Evolutionary conservation across 2,797 vertebrate species (phyloP), one percentile per base, ranked within the genome.

Genomic region (Anniella stebbinsi): DNA sequence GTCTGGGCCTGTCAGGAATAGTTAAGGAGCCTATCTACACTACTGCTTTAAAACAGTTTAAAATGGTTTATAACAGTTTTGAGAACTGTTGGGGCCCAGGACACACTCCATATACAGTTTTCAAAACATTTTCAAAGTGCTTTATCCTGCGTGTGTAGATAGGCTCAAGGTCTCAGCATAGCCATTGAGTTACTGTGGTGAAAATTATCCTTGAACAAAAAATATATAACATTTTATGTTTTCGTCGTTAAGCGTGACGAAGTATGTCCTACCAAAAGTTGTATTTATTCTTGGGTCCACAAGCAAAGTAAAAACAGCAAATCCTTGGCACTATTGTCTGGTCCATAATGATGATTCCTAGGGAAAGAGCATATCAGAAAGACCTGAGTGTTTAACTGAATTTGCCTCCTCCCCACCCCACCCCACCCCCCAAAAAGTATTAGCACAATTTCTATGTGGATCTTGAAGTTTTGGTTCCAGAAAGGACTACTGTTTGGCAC

Each of bases 401-500:
- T 70, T 54, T 45, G n/a, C 36, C 51, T 63, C 25, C 36, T n/a
- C 45, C 45, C 45, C 45, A 45, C 28, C 15, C 21, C 7, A n/a
- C 45, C 45, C 45, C 45, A 45, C 28, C 15, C 21, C 7, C 28
- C 18, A 21, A 3, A 38, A 88, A 54, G 21, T 73, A 45, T 82
- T 33, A 60, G 51, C 41, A 88, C 36, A 72, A 81, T 21, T 88
- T 5, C 11, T 60, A 63, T 82, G n/a, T 23, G 12, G 41, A 80
- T 57, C 23, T 2, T 48, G 36, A 60, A 28, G 30, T 6, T n/a
- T 41, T 60, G 25, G 28, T 72, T 81, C 66, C 84, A 25, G 86
- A 38, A 23, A 81, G 51, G 88, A 92, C 90, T 78, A 88, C 84
- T 91, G 83, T 33, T 45, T 9, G 18, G 33, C 88, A 72, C 6